Evolutionary conservation across 2,113 vertebrate genomes (phyloP), one percentile per base, ranked within the genome.

Genomic region (Mus spicilegus): DNA sequence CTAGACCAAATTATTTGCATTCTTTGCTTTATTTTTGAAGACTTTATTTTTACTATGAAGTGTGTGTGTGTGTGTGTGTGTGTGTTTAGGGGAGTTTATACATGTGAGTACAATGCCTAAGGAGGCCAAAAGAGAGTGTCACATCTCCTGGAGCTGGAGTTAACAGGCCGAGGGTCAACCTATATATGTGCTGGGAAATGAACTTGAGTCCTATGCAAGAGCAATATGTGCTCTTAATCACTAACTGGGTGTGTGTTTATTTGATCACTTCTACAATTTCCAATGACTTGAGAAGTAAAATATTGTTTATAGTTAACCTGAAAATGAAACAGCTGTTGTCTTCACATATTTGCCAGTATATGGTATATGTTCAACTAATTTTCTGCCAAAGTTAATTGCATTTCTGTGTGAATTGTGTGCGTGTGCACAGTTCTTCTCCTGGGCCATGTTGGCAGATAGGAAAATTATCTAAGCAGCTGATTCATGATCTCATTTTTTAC

Each of bases 391-490:
- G 97, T 97, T 95, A 97, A 93, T 17, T 63, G 24, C 28, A 90
- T 36, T 49, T 70, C 2, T 89, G 16, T 91, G 42, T 89, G 22
- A 46, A 51, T 51, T 42, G 0, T 87, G 28, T 22, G n/a, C 14
- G 46, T 8, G 24, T 2, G 26, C 8, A 12, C 75, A 80, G 70
- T 96, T 97, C 96, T 98, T 97, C 93, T 96, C 93, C 96, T 93
- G 97, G 96, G 95, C 96, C 96, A 97, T 98, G 97, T 98, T 98
- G 97, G 97, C 97, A 98, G 97, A 97, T 96, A 98, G 93, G 78
- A 98, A 97, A 98, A 98, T 98, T 97, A 98, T 98, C 97, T 97
- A 97, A 98, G 95, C 97, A 98, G 96, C 97, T 98, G 97, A 98
- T 97, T 98, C 54, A 96, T 98, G 96, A 98, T 97, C 97, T 98